phyloP scores from a whole-genome alignment of 2,888 invertebrate genomes.

The Sialis fuliginosa region DNA sequence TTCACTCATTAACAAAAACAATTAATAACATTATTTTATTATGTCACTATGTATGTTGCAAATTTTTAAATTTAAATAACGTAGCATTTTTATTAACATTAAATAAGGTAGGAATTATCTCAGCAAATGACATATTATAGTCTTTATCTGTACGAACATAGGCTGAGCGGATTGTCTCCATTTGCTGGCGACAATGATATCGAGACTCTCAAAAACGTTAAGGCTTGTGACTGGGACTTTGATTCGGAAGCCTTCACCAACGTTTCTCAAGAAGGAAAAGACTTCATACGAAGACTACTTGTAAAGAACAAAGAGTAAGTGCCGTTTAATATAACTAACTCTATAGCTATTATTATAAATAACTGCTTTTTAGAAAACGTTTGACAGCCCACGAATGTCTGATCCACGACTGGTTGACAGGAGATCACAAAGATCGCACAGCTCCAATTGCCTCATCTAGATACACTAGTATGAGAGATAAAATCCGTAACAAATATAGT shows the following conservation, averaged over 20 bases:
- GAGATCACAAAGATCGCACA: constrained; percentile 60
- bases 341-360: neutral
- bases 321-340: neutral
- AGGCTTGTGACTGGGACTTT: constrained; percentile 98
- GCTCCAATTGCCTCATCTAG: constrained; percentile 66
- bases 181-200: constrained; percentile 98
- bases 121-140: constrained; percentile 4
- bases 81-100: too few species aligned
- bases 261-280: constrained; percentile 93
- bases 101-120: too few species aligned
- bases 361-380: constrained; percentile 49
- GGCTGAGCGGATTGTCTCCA: constrained; percentile 91
- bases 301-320: constrained; percentile 84
- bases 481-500: constrained; percentile 66
- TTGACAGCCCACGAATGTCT: constrained; percentile 98
- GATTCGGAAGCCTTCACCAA: constrained; percentile 87
- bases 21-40: too few species aligned
- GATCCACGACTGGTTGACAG: constrained; percentile 86
- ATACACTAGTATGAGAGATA: constrained; percentile 75
- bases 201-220: constrained; percentile 94
- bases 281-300: constrained; percentile 88
- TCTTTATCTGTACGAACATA: constrained; percentile 19
- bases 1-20: too few species aligned
- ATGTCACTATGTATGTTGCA: too few species aligned
- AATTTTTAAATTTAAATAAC: too few species aligned